Conservation (phyloP, 2,888 invertebrate species). For the Trileptium ribeirensis region DNA sequence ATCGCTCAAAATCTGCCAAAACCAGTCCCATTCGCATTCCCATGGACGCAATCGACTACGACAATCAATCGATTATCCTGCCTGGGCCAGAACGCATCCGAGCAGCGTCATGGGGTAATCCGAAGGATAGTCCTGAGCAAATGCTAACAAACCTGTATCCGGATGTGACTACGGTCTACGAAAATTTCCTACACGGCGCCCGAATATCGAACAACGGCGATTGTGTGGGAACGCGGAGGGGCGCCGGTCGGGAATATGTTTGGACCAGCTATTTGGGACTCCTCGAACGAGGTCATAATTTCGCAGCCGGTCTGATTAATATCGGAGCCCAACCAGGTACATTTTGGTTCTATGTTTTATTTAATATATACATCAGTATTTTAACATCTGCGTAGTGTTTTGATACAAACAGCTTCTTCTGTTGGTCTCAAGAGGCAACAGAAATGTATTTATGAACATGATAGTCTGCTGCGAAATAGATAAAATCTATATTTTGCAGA, state of each 20-base stretch:
- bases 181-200: constrained; percentile 18
- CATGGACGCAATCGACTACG: neutral
- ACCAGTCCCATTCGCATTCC: neutral
- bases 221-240: constrained; percentile 66
- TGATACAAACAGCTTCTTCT: no score
- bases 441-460: no score
- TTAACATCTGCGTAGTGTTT: no score
- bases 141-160: neutral
- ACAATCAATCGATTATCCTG: neutral
- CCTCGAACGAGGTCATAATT: constrained; percentile 1
- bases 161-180: constrained; percentile 19
- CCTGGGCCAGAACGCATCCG: neutral
- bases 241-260: neutral
- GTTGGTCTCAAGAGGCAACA: no score
- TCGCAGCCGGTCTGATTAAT: neutral
- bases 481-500: no score
- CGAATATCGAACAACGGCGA: constrained; percentile 49
- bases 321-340: neutral
- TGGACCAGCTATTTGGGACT: neutral
- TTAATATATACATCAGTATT: no score
- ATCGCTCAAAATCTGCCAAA: no score
- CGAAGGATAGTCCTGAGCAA: neutral
- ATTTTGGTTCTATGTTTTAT: no score
- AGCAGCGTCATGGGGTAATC: neutral
- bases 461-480: no score